These are phyloP conservation scores for Netelia fuscicornis DNA, from an alignment of 2,888 invertebrate species.

Conservation along the genomic window DNA sequence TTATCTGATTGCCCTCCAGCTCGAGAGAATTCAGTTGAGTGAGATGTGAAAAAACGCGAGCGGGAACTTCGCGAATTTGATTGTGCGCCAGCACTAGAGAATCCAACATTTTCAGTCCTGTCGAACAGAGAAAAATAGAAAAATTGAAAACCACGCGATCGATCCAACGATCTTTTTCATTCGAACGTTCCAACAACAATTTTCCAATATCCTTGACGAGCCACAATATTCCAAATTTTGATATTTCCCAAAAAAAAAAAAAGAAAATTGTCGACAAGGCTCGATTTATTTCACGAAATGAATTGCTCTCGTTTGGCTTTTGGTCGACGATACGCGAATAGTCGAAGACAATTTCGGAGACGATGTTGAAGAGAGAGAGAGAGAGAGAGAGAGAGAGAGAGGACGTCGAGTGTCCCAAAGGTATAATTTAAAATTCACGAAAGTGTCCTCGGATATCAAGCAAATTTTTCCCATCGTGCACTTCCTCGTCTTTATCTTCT, in stretches of 20 bases:
- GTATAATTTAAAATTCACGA: slow-evolving; percentile 45
- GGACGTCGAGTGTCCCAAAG: slow-evolving; percentile 48
- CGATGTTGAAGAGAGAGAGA: slow-evolving; percentile 12
- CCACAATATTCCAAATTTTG: no score
- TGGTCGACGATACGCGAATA: neutral
- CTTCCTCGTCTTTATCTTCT: slow-evolving; percentile 1
- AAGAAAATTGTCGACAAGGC: no score
- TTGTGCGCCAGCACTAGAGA: slow-evolving; percentile 95
- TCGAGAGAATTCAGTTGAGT: slow-evolving; percentile 94
- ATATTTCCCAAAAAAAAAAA: no score
- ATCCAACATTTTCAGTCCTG: slow-evolving; percentile 93
- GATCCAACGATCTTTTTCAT: neutral
- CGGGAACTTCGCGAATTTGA: slow-evolving; percentile 89
- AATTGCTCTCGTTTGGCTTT: no score
- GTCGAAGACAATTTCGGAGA: slow-evolving; percentile 3
- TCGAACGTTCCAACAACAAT: no score
- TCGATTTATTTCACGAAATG: no score
- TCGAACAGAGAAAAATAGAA: slow-evolving; percentile 62
- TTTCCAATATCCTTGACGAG: no score
- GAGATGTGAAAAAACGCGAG: slow-evolving; percentile 93
- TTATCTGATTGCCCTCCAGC: slow-evolving; percentile 94
- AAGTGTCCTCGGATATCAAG: slow-evolving; percentile 40
- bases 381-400: no score
- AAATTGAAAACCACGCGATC: neutral
- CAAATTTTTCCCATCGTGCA: slow-evolving; percentile 43